These are phyloP conservation scores for Meloidogyne exigua DNA, from an alignment of 1,140 invertebrate genomes.

Conservation along the genomic window DNA sequence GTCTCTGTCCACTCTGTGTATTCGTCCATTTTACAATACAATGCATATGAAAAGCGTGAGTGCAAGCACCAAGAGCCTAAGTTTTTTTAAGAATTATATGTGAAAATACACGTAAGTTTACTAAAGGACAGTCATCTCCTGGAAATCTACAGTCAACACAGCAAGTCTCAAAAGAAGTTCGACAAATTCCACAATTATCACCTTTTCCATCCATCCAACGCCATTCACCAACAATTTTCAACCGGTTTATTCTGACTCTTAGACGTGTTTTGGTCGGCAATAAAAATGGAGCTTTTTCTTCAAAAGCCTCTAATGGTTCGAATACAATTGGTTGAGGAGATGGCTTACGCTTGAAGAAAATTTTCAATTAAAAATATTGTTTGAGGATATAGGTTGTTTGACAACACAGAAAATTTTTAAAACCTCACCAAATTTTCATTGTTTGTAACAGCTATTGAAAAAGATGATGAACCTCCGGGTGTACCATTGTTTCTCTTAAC, in stretches of 20 bases:
- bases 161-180: constrained; percentile 96
- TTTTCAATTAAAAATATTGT: not conserved
- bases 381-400: no score
- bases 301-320: constrained; percentile 33
- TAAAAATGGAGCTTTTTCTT: constrained; percentile 32
- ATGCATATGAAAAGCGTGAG: constrained; percentile 98
- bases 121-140: constrained; percentile 93
- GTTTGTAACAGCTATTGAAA: not conserved
- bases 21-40: constrained; percentile 99
- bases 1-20: constrained; percentile 75
- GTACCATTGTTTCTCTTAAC: not conserved
- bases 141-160: constrained; percentile 97
- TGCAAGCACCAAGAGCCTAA: constrained; percentile 92
- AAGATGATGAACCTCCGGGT: not conserved
- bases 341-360: not conserved
- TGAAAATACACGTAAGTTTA: constrained; percentile 22
- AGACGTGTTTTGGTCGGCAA: constrained; percentile 35
- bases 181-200: constrained; percentile 97
- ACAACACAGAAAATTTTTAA: no score
- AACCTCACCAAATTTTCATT: not conserved
- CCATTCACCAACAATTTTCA: constrained; percentile 80
- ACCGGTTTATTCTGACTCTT: constrained; percentile 28
- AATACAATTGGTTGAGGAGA: constrained; percentile 8
- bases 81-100: constrained; percentile 21
- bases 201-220: constrained; percentile 85